phyloP scores from a whole-genome alignment of 2,797 vertebrate species.

The Scarus forsteni region DNA sequence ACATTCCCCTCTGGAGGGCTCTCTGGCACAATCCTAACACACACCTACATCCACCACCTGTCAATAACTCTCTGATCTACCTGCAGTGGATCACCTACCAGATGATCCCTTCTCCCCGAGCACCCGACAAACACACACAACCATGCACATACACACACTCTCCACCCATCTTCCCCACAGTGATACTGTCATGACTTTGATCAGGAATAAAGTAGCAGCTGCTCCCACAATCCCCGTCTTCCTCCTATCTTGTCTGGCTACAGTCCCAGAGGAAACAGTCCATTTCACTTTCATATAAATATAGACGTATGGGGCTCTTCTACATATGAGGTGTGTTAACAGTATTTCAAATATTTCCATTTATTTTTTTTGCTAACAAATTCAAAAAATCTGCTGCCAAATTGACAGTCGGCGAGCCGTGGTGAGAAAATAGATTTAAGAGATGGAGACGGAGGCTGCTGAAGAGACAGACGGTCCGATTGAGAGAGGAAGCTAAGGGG shows the following conservation, averaged over 20 bases:
- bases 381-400: slow-evolving; percentile 52
- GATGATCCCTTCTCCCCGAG: slow-evolving; percentile 12
- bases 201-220: slow-evolving; percentile 78
- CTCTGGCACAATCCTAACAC: neutral
- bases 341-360: slow-evolving; percentile 36
- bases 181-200: slow-evolving; percentile 79
- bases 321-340: slow-evolving; percentile 38
- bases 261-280: slow-evolving; percentile 50
- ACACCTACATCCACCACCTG: slow-evolving; percentile 43
- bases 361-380: slow-evolving; percentile 40
- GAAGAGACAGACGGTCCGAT: slow-evolving; percentile 72
- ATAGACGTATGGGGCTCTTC: slow-evolving; percentile 25
- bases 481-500: slow-evolving; percentile 73
- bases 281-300: slow-evolving; percentile 42
- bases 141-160: neutral
- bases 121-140: neutral
- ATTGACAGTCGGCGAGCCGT: slow-evolving; percentile 62
- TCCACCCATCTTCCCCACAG: slow-evolving; percentile 40
- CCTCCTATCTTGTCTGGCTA: slow-evolving; percentile 54
- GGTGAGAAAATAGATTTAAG: slow-evolving; percentile 62
- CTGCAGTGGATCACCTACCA: slow-evolving; percentile 60
- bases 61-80: slow-evolving; percentile 57
- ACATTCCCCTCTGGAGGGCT: neutral
- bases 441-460: slow-evolving; percentile 39
- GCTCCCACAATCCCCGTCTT: slow-evolving; percentile 71